These are phyloP conservation scores for Choristoneura fumiferana DNA, from an alignment of 1,140 invertebrate species.

Conservation along the genomic window DNA sequence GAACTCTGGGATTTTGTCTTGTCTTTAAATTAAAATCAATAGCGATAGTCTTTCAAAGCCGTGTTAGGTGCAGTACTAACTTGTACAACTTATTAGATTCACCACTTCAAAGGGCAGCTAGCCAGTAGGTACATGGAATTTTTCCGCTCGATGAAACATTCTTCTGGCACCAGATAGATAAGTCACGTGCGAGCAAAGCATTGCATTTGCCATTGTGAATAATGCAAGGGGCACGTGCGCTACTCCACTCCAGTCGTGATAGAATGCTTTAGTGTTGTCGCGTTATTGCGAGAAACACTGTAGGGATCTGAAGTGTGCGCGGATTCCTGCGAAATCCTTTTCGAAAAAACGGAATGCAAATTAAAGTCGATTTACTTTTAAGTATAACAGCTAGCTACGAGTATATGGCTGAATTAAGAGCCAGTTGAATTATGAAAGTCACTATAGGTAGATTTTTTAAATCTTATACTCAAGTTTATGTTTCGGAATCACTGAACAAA, in stretches of 20 bases:
- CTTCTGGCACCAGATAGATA: conserved; percentile 46
- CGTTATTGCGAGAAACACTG: conserved; percentile 7
- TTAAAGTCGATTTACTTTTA: too few species aligned
- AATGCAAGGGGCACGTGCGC: conserved; percentile 62
- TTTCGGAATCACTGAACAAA: conserved; percentile 2
- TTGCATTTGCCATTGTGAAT: conserved; percentile 66
- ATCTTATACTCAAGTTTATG: too few species aligned
- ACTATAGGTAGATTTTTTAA: too few species aligned
- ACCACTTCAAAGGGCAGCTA: background rate
- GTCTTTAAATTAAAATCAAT: too few species aligned
- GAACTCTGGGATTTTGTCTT: too few species aligned
- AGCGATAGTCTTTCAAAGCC: too few species aligned
- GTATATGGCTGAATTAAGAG: too few species aligned
- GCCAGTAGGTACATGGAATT: conserved; percentile 28
- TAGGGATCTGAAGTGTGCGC: conserved; percentile 6
- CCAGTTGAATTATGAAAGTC: too few species aligned
- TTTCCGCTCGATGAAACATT: conserved; percentile 47
- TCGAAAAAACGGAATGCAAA: too few species aligned
- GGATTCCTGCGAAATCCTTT: background rate
- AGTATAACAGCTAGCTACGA: too few species aligned
- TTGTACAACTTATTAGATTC: too few species aligned
- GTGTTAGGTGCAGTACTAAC: too few species aligned
- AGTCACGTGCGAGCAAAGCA: conserved; percentile 49
- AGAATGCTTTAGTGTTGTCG: conserved; percentile 46
- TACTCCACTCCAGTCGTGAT: conserved; percentile 42